Evolutionary conservation across 2,113 vertebrate genomes (phyloP).

Genomic region (Lepus americanus): DNA sequence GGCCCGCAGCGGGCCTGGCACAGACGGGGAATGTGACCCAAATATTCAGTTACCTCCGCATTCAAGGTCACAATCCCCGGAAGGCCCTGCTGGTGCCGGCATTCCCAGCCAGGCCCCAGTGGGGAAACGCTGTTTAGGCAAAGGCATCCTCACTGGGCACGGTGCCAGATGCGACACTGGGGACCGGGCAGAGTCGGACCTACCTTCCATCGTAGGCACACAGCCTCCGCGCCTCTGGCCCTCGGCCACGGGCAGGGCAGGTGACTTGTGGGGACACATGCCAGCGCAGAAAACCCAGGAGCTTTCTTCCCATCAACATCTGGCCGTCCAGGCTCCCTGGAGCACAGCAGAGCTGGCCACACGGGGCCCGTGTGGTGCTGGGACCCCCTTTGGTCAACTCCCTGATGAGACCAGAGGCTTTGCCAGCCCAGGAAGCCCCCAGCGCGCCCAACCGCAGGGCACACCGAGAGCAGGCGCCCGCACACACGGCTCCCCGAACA

Average conservation of each 20-base stretch:
- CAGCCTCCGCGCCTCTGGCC: not conserved
- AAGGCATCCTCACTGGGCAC: not conserved
- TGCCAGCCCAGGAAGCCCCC: accelerated
- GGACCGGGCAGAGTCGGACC: not conserved
- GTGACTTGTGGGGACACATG: not conserved
- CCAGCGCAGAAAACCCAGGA: not conserved
- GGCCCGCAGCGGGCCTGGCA: not conserved
- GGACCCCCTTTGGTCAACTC: too few species aligned
- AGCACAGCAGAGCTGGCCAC: not conserved
- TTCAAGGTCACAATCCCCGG: not conserved
- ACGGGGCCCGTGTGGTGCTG: accelerated
- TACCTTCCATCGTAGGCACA: not conserved
- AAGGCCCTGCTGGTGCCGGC: not conserved
- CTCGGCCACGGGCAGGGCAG: not conserved
- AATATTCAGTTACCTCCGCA: not conserved
- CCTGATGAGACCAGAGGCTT: not conserved
- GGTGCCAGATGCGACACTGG: not conserved
- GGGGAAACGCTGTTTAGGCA: not conserved
- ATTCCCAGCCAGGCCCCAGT: not conserved
- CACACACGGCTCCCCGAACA: not conserved
- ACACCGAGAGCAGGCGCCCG: not conserved
- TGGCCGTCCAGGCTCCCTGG: accelerated
- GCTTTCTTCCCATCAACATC: not conserved
- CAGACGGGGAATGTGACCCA: not conserved
- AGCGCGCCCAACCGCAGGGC: accelerated